Evolutionary conservation across 2,797 vertebrate species (phyloP).

Genomic region (Clarias platycephalus): DNA sequence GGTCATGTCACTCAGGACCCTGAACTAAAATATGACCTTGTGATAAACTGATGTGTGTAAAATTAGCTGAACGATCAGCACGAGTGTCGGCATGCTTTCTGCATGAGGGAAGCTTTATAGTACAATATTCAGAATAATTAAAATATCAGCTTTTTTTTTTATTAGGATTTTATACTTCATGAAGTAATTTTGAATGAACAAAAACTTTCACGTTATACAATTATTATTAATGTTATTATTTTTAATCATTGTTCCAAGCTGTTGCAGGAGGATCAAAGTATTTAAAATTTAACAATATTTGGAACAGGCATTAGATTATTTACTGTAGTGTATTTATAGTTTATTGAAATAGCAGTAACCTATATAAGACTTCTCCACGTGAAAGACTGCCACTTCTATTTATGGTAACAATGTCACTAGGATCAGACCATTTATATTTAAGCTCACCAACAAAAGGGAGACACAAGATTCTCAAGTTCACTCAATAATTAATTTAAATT

Average conservation of each 20-base stretch:
- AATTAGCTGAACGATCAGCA: conserved; percentile 30
- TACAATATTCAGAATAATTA: not conserved
- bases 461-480: not conserved
- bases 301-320: not conserved
- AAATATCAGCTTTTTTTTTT: not conserved
- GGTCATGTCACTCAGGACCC: conserved; percentile 15
- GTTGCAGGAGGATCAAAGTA: not conserved
- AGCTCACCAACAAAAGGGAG: not conserved
- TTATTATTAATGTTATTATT: not conserved
- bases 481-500: not conserved
- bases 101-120: not conserved
- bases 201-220: not conserved
- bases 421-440: conserved; percentile 10
- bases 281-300: not conserved
- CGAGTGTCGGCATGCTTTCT: conserved; percentile 24
- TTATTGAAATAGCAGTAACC: not conserved
- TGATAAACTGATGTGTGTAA: conserved; percentile 32
- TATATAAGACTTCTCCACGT: not conserved
- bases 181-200: not conserved
- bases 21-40: conserved; percentile 7
- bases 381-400: conserved; percentile 1
- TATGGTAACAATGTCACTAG: conserved; percentile 16
- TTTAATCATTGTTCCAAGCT: not conserved
- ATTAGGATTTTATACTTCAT: not conserved
- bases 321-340: not conserved